Percentiles rank a stretch among this genome's conserved stretches.
Conservation (phyloP, 1,140 invertebrate genomes). For the Nomia melanderi region DNA sequence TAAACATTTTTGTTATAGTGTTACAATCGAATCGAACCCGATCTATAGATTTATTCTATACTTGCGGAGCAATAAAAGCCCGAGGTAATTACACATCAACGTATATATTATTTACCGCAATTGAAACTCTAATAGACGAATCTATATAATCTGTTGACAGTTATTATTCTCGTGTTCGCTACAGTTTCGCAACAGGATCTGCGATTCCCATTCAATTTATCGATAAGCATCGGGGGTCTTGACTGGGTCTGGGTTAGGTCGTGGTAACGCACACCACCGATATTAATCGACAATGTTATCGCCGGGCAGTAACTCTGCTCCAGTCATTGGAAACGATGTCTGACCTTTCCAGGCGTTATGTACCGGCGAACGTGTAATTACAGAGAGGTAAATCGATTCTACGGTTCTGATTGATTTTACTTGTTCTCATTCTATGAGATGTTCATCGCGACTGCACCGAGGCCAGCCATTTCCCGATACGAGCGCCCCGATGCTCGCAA, state of each 20-base stretch:
- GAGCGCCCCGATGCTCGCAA: not conserved
- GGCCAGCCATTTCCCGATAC: conserved; percentile 2
- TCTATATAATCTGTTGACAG: not conserved
- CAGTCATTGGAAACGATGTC: not conserved
- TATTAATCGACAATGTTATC: not conserved
- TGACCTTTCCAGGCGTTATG: conserved; percentile 27
- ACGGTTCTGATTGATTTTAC: conserved; percentile 27
- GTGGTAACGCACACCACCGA: not conserved
- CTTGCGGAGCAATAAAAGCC: too few relatives aligned
- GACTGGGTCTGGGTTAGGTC: not conserved
- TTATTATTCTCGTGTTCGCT: not conserved
- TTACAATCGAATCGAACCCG: too few relatives aligned
- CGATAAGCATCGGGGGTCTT: not conserved
- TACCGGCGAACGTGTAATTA: conserved; percentile 16
- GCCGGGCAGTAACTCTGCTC: not conserved
- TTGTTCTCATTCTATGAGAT: conserved; percentile 18
- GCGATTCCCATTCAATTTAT: conserved; percentile 24
- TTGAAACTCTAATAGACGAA: too few relatives aligned
- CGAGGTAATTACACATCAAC: too few relatives aligned
- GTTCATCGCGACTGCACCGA: not conserved
- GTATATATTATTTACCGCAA: too few relatives aligned
- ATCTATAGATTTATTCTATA: too few relatives aligned
- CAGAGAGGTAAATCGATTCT: conserved; percentile 9
- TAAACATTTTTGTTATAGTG: too few relatives aligned
- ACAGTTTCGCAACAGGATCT: not conserved